Evolutionary conservation across 2,888 invertebrate genomes (phyloP), one percentile per base, ranked within the genome.

Genomic region (Isoperla grammatica): DNA sequence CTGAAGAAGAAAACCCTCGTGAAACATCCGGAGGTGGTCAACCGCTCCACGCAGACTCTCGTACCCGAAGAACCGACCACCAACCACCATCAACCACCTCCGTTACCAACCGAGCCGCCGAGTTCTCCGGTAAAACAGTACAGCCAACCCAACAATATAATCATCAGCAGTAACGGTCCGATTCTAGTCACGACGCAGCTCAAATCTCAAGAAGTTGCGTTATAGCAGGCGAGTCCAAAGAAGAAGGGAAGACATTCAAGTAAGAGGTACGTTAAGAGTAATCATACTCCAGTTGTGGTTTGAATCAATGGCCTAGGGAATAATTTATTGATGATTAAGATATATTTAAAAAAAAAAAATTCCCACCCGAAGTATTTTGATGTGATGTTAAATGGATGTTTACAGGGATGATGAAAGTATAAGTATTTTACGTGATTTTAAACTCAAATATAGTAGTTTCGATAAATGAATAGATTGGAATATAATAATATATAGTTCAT

Each of bases 31-130:
- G 29, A 56, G 9, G 22, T 61, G 4, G 61, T 59, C 37, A 61
- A 61, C 45, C 50, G 60, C 12, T 45, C 60, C 17, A 60, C 62
- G 15, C 59, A 62, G 54, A 62, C 59, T 19, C 13, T 12, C 9
- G n/a, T 13, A 43, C 19, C 22, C 8, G 35, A 11, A 9, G 23
- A 11, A 11, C 19, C 45, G 45, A 3, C 45, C 3, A 6, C 45
- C 15, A 11, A 11, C 6, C 45, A 11, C 19, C n/a, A 6, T 2
- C 4, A 19, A 12, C 12, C 48, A 12, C n/a, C 22, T 2, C n/a
- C n/a, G 17, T 15, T 15, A 2, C n/a, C n/a, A n/a, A n/a, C n/a
- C n/a, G 15, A 17, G 46, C 12, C 46, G 46, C 46, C 46, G 46
- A 20, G 20, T 17, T 22, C 45, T 8, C 17, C 15, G 15, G 45